Evolutionary conservation across 37 sponge, comb jelly and placozoan species (phyloP).

Genomic region (Spongilla lacustris): DNA sequence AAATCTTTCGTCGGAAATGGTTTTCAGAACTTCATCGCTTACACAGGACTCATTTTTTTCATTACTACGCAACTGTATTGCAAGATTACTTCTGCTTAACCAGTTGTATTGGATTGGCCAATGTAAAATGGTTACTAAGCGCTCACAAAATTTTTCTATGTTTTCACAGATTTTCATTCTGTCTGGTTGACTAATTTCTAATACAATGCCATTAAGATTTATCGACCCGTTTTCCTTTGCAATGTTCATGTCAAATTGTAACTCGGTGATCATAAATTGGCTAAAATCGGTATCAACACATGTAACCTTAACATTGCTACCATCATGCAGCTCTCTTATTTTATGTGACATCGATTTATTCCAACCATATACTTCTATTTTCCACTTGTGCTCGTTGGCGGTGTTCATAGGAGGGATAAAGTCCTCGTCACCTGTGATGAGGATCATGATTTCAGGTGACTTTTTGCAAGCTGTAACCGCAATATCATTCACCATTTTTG

Average conservation of each 20-base stretch:
- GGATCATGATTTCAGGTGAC: slow-evolving; percentile 18
- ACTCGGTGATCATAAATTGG: neutral
- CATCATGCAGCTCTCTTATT: neutral
- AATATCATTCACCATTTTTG: slow-evolving; percentile 27
- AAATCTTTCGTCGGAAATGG: too few species aligned
- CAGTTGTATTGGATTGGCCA: too few species aligned
- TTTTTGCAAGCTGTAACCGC: slow-evolving; percentile 23
- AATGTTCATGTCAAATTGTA: neutral
- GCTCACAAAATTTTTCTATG: too few species aligned
- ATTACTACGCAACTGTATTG: too few species aligned
- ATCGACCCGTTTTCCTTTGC: too few species aligned
- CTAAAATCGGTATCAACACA: neutral
- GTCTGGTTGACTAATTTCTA: too few species aligned
- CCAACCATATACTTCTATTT: slow-evolving; percentile 45
- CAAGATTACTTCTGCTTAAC: too few species aligned
- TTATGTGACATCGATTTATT: slow-evolving; percentile 30
- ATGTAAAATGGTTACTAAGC: too few species aligned
- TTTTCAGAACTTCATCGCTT: too few species aligned
- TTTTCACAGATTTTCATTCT: too few species aligned
- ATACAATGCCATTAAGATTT: too few species aligned
- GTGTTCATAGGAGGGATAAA: slow-evolving; percentile 25
- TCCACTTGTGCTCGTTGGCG: slow-evolving; percentile 16
- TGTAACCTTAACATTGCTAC: neutral
- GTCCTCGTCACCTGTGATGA: slow-evolving; percentile 45
- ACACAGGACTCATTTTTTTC: too few species aligned